phyloP scores from a whole-genome alignment of 2,888 invertebrate genomes.

The Magallana nippona region DNA sequence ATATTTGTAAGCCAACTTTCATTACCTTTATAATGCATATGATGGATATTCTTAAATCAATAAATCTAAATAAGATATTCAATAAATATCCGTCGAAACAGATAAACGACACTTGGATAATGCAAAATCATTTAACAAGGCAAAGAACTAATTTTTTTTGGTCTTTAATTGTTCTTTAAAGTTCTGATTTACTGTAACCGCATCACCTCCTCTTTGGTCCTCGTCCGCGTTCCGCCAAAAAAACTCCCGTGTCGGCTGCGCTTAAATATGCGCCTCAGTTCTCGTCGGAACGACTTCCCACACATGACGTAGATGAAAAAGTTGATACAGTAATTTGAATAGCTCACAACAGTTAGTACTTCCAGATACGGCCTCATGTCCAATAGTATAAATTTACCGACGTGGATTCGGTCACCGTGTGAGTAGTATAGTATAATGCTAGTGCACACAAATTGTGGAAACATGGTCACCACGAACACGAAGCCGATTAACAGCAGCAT shows the following conservation, averaged over 20 bases:
- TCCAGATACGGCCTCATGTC: constrained; percentile 58
- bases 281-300: constrained; percentile 69
- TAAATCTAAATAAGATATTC: no score
- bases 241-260: constrained; percentile 28
- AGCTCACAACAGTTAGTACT: constrained; percentile 64
- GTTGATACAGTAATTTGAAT: constrained; percentile 71
- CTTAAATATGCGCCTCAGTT: constrained; percentile 60
- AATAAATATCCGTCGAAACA: no score
- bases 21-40: no score
- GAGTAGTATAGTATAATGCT: constrained; percentile 58
- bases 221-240: constrained; percentile 37
- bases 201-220: constrained; percentile 46
- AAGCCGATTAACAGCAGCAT: constrained; percentile 73
- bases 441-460: constrained; percentile 69
- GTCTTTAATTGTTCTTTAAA: neutral
- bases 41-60: no score
- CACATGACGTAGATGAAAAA: constrained; percentile 75
- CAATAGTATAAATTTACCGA: constrained; percentile 41
- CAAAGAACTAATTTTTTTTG: no score
- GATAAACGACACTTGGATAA: no score
- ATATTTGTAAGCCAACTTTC: no score
- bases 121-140: no score
- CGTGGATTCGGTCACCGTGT: neutral
- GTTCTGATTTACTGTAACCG: constrained; percentile 13
- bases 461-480: constrained; percentile 67